Conservation (phyloP, 2,113 vertebrate species). For the Leuciscus idus region DNA sequence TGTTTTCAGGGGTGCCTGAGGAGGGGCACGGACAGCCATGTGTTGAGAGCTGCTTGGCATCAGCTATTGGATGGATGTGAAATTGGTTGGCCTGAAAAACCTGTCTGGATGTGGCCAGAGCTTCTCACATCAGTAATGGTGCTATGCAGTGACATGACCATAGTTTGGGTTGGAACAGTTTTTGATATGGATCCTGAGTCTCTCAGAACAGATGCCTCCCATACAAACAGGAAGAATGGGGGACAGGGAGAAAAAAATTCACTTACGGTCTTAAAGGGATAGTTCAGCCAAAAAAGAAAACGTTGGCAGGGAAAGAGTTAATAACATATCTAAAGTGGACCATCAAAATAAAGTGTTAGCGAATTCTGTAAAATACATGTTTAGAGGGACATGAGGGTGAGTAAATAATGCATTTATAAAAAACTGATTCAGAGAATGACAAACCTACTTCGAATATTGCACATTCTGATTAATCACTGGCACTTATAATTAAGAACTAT, state of each 20-base stretch:
- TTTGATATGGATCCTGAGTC: constrained; percentile 52
- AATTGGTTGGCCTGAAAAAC: constrained; percentile 39
- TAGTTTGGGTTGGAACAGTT: constrained; percentile 24
- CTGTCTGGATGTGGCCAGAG: constrained; percentile 38
- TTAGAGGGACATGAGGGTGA: neutral
- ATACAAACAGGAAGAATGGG: constrained; percentile 17
- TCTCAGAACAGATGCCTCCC: constrained; percentile 30
- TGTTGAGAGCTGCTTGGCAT: constrained; percentile 45
- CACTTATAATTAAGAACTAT: neutral
- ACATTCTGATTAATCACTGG: neutral
- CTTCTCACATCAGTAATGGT: constrained; percentile 48
- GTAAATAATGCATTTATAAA: too few relatives aligned
- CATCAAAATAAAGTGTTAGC: too few relatives aligned
- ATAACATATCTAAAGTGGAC: too few relatives aligned
- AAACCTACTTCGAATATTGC: neutral
- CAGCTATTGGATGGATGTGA: constrained; percentile 40
- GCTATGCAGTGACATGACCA: constrained; percentile 47
- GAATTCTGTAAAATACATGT: neutral
- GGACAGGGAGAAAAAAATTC: neutral
- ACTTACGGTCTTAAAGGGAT: neutral
- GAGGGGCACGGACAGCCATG: constrained; percentile 39
- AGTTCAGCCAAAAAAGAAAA: neutral
- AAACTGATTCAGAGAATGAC: neutral
- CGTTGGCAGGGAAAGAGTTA: too few relatives aligned
- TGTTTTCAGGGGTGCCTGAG: constrained; percentile 43